phyloP scores from a whole-genome alignment of 2,113 vertebrate genomes.

The Anoplopoma fimbria region DNA sequence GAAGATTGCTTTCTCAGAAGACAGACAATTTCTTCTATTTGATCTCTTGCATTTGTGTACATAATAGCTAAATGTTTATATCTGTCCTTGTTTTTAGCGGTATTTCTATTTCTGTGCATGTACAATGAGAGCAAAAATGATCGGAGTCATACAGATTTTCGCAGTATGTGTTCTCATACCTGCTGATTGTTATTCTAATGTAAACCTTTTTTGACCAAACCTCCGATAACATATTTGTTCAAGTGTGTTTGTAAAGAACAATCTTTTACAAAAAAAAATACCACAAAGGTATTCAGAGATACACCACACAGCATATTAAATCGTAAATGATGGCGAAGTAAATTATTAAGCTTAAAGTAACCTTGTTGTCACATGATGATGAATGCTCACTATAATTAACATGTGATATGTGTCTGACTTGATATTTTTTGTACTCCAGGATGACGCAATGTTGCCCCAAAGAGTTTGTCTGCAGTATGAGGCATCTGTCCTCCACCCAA shows the following conservation, averaged over 20 bases:
- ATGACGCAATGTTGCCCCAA: constrained; percentile 94
- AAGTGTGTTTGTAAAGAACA: neutral
- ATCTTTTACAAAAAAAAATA: neutral
- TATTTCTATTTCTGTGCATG: too few species aligned
- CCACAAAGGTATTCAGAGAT: neutral
- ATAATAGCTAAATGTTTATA: neutral
- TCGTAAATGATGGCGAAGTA: neutral
- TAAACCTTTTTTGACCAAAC: neutral
- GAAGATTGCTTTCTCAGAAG: constrained; percentile 9
- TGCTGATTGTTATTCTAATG: neutral
- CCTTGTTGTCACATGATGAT: neutral
- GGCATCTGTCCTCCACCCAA: constrained; percentile 82
- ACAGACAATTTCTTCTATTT: neutral
- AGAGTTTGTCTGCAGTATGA: constrained; percentile 90
- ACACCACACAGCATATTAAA: too few species aligned
- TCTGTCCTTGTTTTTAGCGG: neutral
- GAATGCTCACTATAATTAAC: neutral
- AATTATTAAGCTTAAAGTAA: neutral
- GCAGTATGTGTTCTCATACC: too few species aligned
- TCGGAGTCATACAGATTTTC: neutral
- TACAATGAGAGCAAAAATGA: neutral
- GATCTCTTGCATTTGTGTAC: neutral
- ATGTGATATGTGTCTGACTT: neutral
- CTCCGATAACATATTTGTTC: neutral
- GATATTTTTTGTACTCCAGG: constrained; percentile 79